phyloP scores from a whole-genome alignment of 2,113 vertebrate genomes.

The Condylura cristata region DNA sequence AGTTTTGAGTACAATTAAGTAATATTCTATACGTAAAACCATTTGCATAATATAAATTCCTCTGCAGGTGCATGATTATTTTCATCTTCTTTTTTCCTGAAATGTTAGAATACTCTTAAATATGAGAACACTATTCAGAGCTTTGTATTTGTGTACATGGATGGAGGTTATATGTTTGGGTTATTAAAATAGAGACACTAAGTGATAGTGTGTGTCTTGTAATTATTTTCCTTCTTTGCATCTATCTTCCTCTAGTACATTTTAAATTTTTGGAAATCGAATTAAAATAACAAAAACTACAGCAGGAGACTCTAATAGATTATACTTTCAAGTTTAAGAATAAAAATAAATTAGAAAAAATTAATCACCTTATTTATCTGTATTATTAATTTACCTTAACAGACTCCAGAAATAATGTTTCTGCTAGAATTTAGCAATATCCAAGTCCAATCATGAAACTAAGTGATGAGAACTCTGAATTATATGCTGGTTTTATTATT shows the following conservation, averaged over 20 bases:
- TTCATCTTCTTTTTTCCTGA: not conserved
- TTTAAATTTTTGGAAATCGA: not conserved
- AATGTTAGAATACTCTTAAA: not conserved
- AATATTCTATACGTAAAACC: not conserved
- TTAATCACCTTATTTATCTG: not conserved
- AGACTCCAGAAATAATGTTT: not conserved
- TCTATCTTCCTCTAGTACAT: not conserved
- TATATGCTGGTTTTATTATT: not conserved
- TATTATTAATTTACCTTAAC: not conserved
- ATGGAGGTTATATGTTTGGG: not conserved
- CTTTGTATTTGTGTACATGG: not conserved
- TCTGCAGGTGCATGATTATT: not conserved
- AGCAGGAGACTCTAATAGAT: not conserved
- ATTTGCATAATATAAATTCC: not conserved
- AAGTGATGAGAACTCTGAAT: not conserved
- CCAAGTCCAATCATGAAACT: not conserved
- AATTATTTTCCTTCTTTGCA: not conserved
- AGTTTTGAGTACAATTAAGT: not conserved
- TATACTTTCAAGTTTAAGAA: not conserved
- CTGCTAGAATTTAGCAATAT: not conserved
- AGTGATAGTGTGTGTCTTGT: not conserved
- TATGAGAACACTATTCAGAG: not conserved
- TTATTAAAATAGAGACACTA: not conserved
- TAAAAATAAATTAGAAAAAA: not conserved
- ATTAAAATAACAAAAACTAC: conserved; percentile 15